These are phyloP conservation scores for Muntiacus reevesi DNA, from an alignment of 2,113 vertebrate genomes.

Conservation along the genomic window DNA sequence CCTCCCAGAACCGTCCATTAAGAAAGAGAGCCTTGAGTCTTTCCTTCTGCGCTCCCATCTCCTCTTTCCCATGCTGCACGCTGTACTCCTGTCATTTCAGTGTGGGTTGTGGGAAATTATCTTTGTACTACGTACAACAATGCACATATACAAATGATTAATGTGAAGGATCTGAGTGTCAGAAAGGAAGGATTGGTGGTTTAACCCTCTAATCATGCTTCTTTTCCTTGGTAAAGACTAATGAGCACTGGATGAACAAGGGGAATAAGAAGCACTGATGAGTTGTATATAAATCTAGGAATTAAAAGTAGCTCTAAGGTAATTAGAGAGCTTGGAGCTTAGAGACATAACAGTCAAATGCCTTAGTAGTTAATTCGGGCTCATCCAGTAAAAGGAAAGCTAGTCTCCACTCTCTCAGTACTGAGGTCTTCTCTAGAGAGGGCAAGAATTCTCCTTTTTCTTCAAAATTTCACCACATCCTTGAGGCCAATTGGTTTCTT, in stretches of 20 bases:
- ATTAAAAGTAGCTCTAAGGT: not conserved
- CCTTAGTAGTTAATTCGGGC: not conserved
- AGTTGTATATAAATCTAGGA: not conserved
- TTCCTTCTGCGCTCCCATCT: not conserved
- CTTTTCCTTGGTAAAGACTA: not conserved
- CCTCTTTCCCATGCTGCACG: not conserved
- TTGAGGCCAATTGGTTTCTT: not conserved
- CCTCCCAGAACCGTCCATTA: conserved; percentile 32
- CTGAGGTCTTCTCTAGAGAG: not conserved
- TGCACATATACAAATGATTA: not conserved
- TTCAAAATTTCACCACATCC: not conserved
- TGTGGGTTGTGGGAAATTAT: not conserved
- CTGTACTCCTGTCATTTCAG: not conserved
- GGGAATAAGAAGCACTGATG: not conserved
- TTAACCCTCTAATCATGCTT: not conserved
- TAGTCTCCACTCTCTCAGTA: not conserved
- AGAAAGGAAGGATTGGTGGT: not conserved
- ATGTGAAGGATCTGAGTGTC: not conserved
- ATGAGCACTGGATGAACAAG: not conserved
- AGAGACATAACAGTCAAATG: not conserved
- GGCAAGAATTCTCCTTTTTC: not conserved
- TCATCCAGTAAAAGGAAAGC: not conserved
- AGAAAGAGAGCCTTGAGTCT: not conserved
- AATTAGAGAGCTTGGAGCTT: not conserved
- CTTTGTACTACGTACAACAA: not conserved